Evolutionary conservation across 2,113 vertebrate species (phyloP), one percentile per base, ranked within the genome.

Genomic region (Coptodon rendalli): DNA sequence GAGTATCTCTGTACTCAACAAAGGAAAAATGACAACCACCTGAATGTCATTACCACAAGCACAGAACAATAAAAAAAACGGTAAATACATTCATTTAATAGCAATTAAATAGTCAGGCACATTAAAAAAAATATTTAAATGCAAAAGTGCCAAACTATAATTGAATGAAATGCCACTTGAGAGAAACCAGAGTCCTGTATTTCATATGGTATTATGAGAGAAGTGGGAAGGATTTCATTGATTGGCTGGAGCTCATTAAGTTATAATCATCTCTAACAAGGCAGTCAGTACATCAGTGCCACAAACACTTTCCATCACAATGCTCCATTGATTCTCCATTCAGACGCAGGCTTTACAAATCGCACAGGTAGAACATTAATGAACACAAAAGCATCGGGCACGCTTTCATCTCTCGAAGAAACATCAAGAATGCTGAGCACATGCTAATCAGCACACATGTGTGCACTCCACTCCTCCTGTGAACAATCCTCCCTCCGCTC

Each of bases 301-400:
- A 85, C 40, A 56, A 68, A 59, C 86, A 53, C 83, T 13, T 78
- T 22, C 19, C 11, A 9, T 36, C 80, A 79, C 16, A 81, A 81
- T 19, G 76, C 81, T 54, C 36, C 63, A 86, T 56, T 89, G 88
- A 92, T 87, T 87, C 86, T 43, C n/a, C 57, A 80, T 85, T 59
- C 73, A 85, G 59, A 73, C 6, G 63, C 27, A 73, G 16, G 6
- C 36, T 61, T 81, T 78, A 63, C 50, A 81, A 84, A 89, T 89
- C 91, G 78, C 63, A 90, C 78, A 91, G 92, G 87, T 91, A 82
- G 17, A 59, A 22, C 5, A 16, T 48, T 80, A 82, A 92, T 90
- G 76, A 89, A 17, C 78, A 81, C 81, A 87, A 80, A 86, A 84
- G 84, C 89, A 78, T 7, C 5, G 4, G 22, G 27, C 24, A 2